These are phyloP conservation scores for Bagarius yarrelli DNA, from an alignment of 2,113 vertebrate species.

Conservation along the genomic window DNA sequence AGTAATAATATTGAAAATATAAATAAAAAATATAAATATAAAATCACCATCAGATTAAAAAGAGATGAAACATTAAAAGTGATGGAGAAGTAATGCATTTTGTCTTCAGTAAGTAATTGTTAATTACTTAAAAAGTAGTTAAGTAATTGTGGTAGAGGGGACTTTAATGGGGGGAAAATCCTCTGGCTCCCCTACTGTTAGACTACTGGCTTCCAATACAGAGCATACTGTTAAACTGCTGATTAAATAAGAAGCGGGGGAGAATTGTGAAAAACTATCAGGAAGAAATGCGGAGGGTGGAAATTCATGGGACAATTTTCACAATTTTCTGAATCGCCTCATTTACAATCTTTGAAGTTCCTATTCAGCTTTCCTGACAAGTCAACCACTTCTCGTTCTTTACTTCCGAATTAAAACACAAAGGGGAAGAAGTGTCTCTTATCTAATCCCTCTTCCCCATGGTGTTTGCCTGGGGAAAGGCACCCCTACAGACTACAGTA, in stretches of 20 bases:
- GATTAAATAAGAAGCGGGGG: neutral
- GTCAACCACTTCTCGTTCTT: neutral
- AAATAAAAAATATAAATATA: too few relatives aligned
- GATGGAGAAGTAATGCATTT: too few relatives aligned
- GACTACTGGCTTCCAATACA: conserved; percentile 28
- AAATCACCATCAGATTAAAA: too few relatives aligned
- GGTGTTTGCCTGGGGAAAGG: neutral
- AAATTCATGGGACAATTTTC: neutral
- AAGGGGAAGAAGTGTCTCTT: conserved; percentile 32
- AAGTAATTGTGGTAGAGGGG: too few relatives aligned
- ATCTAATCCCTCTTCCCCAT: conserved; percentile 18
- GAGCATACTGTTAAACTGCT: conserved; percentile 21
- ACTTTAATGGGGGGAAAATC: neutral
- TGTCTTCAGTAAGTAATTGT: too few relatives aligned
- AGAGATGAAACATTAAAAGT: too few relatives aligned
- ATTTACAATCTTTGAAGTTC: conserved; percentile 33
- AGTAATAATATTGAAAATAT: too few relatives aligned
- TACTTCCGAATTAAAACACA: conserved; percentile 33
- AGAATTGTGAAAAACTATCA: neutral
- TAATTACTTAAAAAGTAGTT: too few relatives aligned
- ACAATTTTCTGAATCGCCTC: conserved; percentile 5
- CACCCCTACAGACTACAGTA: conserved; percentile 24
- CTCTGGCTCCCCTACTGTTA: conserved; percentile 48
- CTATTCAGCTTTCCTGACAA: conserved; percentile 11
- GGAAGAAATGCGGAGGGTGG: neutral